Evolutionary conservation across 2,888 invertebrate species (phyloP), one percentile per base, ranked within the genome.

Genomic region (Pandemis cinnamomeana): DNA sequence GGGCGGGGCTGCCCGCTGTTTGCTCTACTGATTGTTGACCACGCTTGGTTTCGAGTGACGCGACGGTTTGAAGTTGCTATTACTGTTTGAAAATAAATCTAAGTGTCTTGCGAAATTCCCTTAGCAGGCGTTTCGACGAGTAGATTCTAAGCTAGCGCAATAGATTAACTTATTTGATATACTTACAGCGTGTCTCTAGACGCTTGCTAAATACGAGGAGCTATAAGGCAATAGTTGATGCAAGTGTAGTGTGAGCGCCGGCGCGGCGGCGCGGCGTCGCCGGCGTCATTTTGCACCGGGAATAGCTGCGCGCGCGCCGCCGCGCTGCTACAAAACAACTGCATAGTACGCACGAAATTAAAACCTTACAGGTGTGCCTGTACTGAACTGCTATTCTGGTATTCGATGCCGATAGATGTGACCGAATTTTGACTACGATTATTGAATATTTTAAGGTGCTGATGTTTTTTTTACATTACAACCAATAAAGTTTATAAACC

Each of bases 1-100:
- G 67, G 13, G 10, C 64, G 64, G 2, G 48, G 10, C n/a, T 8
- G 51, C 46, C 8, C 42, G 13, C 20, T 66, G 48, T 48, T 66
- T 66, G 27, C 11, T 13, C 27, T 13, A n/a, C 51, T 66, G 66
- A 66, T 51, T 66, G 61, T 41, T 62, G 61, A 42, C 61, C 61
- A 42, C 2, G 61, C 42, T 4, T 62, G 42, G 36, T 36, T 27
- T 7, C 20, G 3, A 15, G 42, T 10, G 44, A 20, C 11, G 51
- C 51, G 13, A n/a, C 6, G n/a, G n/a, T 51, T 51, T n/a, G 5
- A 5, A n/a, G 13, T 51, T 2, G 51, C 27, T 4, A 5, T 13
- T n/a, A n/a, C 1, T n/a, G 7, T 15, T 20, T 15, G 20, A 55
- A 55, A 20, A 55, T 15, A n/a, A n/a, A 51, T 48, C 11, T 48